phyloP scores from a whole-genome alignment of 2,113 vertebrate species.

The Neomonachus schauinslandi region DNA sequence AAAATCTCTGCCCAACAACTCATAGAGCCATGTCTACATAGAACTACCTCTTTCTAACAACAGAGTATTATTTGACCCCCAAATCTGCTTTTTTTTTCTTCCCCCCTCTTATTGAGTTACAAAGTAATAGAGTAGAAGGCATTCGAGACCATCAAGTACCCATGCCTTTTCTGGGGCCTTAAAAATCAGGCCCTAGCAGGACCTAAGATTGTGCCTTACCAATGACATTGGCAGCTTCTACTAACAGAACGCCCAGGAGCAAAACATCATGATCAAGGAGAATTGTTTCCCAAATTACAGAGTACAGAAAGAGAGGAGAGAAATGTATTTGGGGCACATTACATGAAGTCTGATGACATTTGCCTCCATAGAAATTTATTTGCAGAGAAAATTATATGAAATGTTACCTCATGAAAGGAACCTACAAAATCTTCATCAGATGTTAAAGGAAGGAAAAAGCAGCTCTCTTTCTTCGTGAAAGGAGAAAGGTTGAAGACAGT shows the following conservation, averaged over 20 bases:
- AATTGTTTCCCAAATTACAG: not conserved
- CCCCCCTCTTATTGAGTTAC: not conserved
- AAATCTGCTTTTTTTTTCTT: not conserved
- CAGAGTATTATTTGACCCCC: not conserved
- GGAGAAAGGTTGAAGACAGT: not conserved
- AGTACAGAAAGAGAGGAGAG: not conserved
- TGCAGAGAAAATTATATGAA: not conserved
- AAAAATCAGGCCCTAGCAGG: not conserved
- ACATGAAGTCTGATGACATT: not conserved
- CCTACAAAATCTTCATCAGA: not conserved
- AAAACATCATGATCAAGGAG: not conserved
- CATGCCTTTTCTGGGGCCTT: not conserved
- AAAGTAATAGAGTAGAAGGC: not conserved
- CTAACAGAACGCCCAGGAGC: not conserved
- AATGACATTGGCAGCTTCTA: not conserved
- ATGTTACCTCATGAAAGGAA: not conserved
- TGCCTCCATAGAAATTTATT: not conserved
- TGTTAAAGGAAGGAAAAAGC: constrained; percentile 25
- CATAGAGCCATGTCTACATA: not conserved
- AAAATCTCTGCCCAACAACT: not conserved
- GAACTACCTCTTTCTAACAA: constrained; percentile 11
- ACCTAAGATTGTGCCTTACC: not conserved
- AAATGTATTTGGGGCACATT: not conserved
- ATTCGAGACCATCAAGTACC: not conserved
- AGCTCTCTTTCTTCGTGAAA: not conserved